Evolutionary conservation across 2,113 vertebrate species (phyloP).

Genomic region (Copsychus sechellarum): DNA sequence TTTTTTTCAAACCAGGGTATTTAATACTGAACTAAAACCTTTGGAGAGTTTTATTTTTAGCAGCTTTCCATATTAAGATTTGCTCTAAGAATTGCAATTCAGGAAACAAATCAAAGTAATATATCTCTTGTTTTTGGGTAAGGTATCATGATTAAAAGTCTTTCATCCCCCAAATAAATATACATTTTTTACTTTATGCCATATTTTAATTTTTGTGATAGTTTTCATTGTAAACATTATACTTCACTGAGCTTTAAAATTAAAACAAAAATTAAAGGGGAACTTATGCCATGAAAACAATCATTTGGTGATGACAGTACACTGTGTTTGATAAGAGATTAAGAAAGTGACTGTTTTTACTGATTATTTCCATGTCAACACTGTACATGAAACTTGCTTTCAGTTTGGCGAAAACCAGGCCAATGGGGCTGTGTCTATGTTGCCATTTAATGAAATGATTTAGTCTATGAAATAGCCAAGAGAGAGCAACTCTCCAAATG

Average conservation of each 20-base stretch:
- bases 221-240: slow-evolving; percentile 21
- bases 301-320: slow-evolving; percentile 39
- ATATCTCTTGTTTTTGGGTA: neutral
- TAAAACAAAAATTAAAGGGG: neutral
- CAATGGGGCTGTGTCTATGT: neutral
- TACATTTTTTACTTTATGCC: neutral
- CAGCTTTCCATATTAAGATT: neutral
- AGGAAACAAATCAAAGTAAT: neutral
- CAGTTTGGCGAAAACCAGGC: slow-evolving; percentile 37
- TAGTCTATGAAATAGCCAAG: slow-evolving; percentile 25
- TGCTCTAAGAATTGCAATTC: neutral
- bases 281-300: slow-evolving; percentile 53
- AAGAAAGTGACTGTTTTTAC: slow-evolving; percentile 55
- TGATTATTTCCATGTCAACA: slow-evolving; percentile 50
- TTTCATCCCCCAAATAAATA: neutral
- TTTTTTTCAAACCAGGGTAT: slow-evolving; percentile 18
- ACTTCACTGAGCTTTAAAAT: neutral
- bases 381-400: slow-evolving; percentile 39
- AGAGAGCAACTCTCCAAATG: slow-evolving; percentile 17
- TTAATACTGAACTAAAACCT: slow-evolving; percentile 25
- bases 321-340: slow-evolving; percentile 47
- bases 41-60: slow-evolving; percentile 22
- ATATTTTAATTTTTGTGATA: neutral
- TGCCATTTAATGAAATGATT: slow-evolving; percentile 50
- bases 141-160: neutral